Percentiles rank a stretch among this genome's conserved stretches.
phyloP scores from a whole-genome alignment of 2,888 invertebrate genomes.

The Cephalotes varians region DNA sequence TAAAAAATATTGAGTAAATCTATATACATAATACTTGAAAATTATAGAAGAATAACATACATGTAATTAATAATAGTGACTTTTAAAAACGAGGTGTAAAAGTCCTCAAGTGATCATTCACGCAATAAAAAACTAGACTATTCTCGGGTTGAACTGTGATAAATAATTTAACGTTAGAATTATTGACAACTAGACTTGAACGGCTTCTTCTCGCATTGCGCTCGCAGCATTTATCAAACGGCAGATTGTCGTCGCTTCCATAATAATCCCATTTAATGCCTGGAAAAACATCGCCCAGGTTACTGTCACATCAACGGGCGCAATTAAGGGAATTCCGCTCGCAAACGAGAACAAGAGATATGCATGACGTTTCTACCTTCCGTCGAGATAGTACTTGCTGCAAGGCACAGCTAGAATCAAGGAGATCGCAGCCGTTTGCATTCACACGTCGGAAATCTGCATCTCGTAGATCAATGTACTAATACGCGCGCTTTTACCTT shows the following conservation, averaged over 20 bases:
- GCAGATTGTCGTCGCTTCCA: conserved; percentile 6
- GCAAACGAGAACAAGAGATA: conserved; percentile 42
- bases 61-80: too few species aligned
- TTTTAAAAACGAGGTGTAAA: too few species aligned
- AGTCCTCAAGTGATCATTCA: too few species aligned
- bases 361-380: conserved; percentile 22
- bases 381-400: conserved; percentile 40
- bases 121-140: neutral
- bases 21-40: too few species aligned
- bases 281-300: conserved; percentile 31
- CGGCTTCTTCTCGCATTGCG: neutral
- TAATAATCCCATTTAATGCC: conserved; percentile 41
- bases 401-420: conserved; percentile 37
- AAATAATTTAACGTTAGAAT: neutral
- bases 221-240: neutral
- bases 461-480: neutral
- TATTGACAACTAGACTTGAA: neutral
- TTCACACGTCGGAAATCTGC: neutral
- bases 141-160: neutral
- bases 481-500: conserved; percentile 10
- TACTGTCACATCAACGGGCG: conserved; percentile 30
- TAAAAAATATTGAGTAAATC: too few species aligned
- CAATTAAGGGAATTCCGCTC: conserved; percentile 35
- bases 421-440: conserved; percentile 4
- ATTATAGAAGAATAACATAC: too few species aligned